phyloP scores from a whole-genome alignment of 2,113 vertebrate species.

The Ammodytes dubius region DNA sequence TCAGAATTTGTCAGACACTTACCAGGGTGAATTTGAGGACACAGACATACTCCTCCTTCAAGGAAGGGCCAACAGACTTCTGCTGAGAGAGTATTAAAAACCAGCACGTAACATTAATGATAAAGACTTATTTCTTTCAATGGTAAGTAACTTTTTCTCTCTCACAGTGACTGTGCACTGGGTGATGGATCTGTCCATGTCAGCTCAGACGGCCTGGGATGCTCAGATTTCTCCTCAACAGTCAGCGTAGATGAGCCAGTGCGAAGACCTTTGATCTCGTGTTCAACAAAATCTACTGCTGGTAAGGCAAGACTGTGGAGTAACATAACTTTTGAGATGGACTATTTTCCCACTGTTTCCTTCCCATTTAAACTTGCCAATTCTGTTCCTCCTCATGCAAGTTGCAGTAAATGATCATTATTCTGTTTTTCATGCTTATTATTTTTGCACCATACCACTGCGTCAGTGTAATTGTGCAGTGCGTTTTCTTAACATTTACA shows the following conservation, averaged over 20 bases:
- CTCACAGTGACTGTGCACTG: conserved; percentile 78
- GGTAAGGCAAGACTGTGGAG: conserved; percentile 57
- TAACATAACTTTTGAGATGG: not conserved
- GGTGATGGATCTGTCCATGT: conserved; percentile 75
- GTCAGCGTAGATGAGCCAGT: conserved; percentile 69
- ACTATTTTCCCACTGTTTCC: not conserved
- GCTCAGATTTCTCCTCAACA: conserved; percentile 76
- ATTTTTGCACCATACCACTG: not conserved
- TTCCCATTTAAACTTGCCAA: not conserved
- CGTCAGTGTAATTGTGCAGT: not conserved
- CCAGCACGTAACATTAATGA: not conserved
- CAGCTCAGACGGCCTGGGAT: conserved; percentile 83
- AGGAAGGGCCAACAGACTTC: conserved; percentile 83
- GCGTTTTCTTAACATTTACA: conserved; percentile 34
- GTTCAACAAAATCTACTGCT: conserved; percentile 49
- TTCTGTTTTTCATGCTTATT: not conserved
- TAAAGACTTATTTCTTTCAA: not conserved
- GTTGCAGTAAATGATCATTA: not conserved
- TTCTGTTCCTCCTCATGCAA: not conserved
- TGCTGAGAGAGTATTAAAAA: conserved; percentile 84
- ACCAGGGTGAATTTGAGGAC: conserved; percentile 79
- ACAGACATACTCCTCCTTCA: conserved; percentile 86
- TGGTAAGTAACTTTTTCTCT: conserved; percentile 33
- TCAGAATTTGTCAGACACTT: conserved; percentile 79
- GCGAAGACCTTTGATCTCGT: conserved; percentile 56